phyloP scores from a whole-genome alignment of 1,140 invertebrate species.

The Drosophila santomea region DNA sequence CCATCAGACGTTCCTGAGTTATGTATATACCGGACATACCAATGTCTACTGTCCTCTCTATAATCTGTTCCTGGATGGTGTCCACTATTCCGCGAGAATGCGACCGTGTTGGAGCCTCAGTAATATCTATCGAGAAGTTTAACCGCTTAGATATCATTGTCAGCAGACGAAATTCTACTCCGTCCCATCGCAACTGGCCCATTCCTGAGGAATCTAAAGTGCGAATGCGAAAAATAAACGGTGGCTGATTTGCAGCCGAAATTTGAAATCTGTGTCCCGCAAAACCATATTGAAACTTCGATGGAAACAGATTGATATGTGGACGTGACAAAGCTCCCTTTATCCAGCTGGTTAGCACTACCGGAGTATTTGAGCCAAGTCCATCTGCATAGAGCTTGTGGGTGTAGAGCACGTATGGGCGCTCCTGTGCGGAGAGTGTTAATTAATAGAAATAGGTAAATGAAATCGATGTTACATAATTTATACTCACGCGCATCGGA shows the following conservation, averaged over 20 bases:
- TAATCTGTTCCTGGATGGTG: slow-evolving; percentile 84
- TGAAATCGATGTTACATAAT: neutral
- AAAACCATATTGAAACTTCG: slow-evolving; percentile 88
- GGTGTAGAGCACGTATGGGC: slow-evolving; percentile 89
- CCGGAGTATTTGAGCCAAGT: slow-evolving; percentile 87
- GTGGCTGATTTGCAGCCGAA: slow-evolving; percentile 88
- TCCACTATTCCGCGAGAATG: slow-evolving; percentile 85
- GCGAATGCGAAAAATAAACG: slow-evolving; percentile 88
- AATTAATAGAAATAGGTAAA: neutral
- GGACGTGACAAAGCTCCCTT: slow-evolving; percentile 87
- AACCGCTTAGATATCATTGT: slow-evolving; percentile 87
- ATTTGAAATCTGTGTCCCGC: slow-evolving; percentile 89
- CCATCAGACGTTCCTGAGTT: slow-evolving; percentile 86
- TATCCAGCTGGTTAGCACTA: slow-evolving; percentile 89
- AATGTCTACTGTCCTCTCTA: slow-evolving; percentile 85
- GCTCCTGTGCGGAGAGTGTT: slow-evolving; percentile 84
- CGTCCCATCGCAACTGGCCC: slow-evolving; percentile 85
- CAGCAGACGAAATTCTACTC: slow-evolving; percentile 88
- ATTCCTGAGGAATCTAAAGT: slow-evolving; percentile 61
- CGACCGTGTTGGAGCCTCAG: slow-evolving; percentile 85
- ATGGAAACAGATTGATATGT: slow-evolving; percentile 88
- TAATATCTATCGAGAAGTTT: slow-evolving; percentile 89
- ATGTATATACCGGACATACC: slow-evolving; percentile 89
- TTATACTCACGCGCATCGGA: slow-evolving; percentile 62
- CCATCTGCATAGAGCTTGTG: slow-evolving; percentile 89